These are phyloP conservation scores for Myrmecobius fasciatus DNA, from an alignment of 2,113 vertebrate species.

Conservation along the genomic window DNA sequence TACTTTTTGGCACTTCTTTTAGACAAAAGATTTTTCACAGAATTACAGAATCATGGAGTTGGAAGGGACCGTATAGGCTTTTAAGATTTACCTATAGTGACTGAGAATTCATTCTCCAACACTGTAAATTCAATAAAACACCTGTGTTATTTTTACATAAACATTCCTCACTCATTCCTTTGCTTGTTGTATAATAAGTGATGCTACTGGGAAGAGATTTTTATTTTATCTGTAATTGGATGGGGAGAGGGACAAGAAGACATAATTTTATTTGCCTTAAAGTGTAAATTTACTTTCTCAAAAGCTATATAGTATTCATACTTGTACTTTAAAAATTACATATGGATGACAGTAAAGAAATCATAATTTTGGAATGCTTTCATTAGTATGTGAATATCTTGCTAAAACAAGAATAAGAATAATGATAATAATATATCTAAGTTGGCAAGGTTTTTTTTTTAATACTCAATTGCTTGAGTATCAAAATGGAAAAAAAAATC, in stretches of 20 bases:
- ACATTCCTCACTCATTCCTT: not conserved
- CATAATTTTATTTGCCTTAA: not conserved
- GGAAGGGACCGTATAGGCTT: not conserved
- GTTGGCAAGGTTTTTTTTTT: not conserved
- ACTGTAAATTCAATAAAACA: not conserved
- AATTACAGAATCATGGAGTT: not conserved
- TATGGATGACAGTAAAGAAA: not conserved
- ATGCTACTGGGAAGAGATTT: not conserved
- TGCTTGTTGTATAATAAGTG: not conserved
- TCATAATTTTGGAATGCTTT: not conserved
- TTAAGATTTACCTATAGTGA: not conserved
- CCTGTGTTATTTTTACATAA: not conserved
- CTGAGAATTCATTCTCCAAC: not conserved
- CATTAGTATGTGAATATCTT: constrained; percentile 14
- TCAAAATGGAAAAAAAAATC: constrained; percentile 3
- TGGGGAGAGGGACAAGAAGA: not conserved
- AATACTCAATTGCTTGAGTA: constrained; percentile 14
- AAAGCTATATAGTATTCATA: not conserved
- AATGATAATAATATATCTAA: not conserved
- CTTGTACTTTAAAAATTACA: not conserved
- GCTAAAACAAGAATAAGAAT: not conserved
- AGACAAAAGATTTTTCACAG: not conserved
- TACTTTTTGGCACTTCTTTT: not conserved
- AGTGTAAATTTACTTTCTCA: not conserved
- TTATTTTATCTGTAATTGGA: not conserved